Percentiles rank a stretch among this genome's conserved stretches.
phyloP scores from a whole-genome alignment of 1,140 invertebrate genomes.

The Bombus confusus region DNA sequence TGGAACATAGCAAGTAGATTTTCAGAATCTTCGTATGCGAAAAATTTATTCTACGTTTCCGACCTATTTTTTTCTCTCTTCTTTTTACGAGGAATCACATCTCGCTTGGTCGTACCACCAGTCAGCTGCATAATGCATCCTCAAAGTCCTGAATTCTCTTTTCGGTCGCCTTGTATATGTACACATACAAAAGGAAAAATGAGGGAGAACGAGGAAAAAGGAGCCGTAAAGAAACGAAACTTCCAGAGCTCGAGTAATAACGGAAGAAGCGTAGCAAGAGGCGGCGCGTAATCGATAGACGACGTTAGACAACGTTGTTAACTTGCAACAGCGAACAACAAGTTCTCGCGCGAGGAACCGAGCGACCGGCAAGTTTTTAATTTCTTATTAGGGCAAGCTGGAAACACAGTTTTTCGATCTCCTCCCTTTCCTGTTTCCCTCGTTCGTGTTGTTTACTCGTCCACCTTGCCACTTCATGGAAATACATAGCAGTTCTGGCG shows the following conservation, averaged over 20 bases:
- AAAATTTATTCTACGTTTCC: no score
- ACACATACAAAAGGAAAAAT: background rate
- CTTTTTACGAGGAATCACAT: no score
- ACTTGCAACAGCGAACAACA: constrained; percentile 10
- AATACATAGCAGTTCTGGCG: background rate
- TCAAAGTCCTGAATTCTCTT: background rate
- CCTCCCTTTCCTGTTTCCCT: no score
- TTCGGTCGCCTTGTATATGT: background rate
- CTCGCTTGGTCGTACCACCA: no score
- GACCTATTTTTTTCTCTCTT: no score
- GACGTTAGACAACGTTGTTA: constrained; percentile 41
- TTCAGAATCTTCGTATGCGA: no score
- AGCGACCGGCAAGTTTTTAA: constrained; percentile 7
- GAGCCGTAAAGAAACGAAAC: constrained; percentile 13
- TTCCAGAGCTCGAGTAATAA: constrained; percentile 3
- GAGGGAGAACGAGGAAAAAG: background rate
- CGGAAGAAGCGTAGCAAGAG: background rate
- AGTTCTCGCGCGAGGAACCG: background rate
- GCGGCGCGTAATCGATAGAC: constrained; percentile 29
- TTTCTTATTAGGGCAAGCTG: background rate
- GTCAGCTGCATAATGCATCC: background rate
- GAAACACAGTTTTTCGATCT: background rate
- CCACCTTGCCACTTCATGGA: background rate
- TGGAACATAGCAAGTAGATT: no score
- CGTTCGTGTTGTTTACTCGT: background rate